Conservation (phyloP, 2,113 vertebrate genomes). For the Pyrgilauda ruficollis region DNA sequence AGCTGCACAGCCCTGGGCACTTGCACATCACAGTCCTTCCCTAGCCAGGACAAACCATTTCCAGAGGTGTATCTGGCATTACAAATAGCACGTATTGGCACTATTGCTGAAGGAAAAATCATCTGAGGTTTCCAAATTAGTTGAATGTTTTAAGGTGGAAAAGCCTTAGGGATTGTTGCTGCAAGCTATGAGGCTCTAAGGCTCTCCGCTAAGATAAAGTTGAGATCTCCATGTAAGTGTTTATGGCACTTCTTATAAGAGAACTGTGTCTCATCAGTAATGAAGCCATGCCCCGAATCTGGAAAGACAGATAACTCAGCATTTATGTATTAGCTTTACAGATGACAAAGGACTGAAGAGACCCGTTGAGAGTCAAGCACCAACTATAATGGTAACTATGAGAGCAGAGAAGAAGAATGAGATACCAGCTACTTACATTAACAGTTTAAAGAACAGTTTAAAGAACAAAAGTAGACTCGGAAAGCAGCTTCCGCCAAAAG, state of each 20-base stretch:
- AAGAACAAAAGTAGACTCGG: neutral
- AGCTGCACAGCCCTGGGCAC: conserved; percentile 33
- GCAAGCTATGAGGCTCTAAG: neutral
- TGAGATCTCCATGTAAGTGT: neutral
- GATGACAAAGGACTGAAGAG: neutral
- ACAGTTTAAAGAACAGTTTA: neutral
- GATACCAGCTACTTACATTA: neutral
- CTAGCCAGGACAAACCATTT: neutral
- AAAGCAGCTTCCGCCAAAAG: neutral
- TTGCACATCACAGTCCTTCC: neutral
- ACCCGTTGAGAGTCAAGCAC: neutral
- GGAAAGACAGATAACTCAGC: neutral
- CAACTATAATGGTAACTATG: neutral
- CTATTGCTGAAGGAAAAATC: neutral
- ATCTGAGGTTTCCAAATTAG: neutral
- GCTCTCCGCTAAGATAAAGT: neutral
- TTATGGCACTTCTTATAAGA: neutral
- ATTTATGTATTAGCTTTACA: neutral
- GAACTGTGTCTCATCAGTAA: neutral
- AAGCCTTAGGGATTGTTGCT: neutral
- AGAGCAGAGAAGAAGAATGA: neutral
- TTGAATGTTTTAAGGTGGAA: neutral
- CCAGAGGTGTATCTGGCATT: neutral
- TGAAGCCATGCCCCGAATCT: neutral
- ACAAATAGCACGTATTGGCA: neutral